Percentiles rank a stretch among this genome's conserved stretches.
Evolutionary conservation across 2,888 invertebrate species (phyloP).

Genomic region (Pachydiplax longipennis): DNA sequence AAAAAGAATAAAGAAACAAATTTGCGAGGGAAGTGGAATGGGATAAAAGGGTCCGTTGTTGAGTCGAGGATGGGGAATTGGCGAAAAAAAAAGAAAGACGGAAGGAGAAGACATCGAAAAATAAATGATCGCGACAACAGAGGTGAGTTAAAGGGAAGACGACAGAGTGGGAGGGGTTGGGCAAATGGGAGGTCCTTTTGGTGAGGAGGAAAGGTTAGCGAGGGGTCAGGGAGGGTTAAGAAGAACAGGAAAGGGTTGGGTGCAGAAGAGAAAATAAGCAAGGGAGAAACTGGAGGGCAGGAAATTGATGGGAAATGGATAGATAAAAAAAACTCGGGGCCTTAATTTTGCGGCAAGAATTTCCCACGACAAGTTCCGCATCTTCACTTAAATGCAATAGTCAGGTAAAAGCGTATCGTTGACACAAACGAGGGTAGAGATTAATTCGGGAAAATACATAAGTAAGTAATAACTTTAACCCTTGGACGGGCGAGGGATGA

Average conservation of each 20-base stretch:
- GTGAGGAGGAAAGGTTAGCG: background rate
- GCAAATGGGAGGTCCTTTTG: background rate
- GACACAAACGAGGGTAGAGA: background rate
- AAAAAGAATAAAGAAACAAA: no score
- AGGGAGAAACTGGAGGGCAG: background rate
- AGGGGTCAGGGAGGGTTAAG: background rate
- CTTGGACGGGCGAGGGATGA: background rate
- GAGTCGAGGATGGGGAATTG: background rate
- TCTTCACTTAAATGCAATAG: background rate
- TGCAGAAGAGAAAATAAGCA: background rate
- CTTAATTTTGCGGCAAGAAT: background rate
- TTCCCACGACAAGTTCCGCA: background rate
- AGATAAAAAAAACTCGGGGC: background rate
- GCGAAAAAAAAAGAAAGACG: background rate
- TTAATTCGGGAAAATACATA: background rate
- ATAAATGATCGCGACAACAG: background rate
- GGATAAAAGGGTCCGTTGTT: background rate
- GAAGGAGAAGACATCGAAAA: background rate
- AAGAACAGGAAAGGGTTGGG: background rate
- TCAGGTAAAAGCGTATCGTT: background rate
- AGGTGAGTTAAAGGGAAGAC: background rate
- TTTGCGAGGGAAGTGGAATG: background rate
- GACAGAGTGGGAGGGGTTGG: background rate
- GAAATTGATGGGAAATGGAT: background rate
- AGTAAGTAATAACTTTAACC: background rate